Conservation (phyloP, 2,797 vertebrate species). For the Tangara arthus region DNA sequence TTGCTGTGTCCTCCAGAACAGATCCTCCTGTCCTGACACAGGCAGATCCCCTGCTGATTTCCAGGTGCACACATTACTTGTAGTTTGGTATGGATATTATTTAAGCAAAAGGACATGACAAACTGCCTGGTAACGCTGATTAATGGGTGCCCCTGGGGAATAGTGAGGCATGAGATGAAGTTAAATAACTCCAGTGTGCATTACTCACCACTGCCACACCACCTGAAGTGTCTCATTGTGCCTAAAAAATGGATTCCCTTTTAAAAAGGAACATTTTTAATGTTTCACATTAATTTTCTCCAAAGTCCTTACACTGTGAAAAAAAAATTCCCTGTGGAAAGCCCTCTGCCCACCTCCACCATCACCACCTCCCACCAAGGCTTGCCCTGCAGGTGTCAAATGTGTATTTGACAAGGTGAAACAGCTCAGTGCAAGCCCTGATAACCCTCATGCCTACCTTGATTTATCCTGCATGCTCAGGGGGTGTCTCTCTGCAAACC, state of each 20-base stretch:
- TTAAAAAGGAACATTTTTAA: constrained; percentile 68
- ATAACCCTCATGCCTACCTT: not conserved
- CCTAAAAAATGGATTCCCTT: constrained; percentile 55
- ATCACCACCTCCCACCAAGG: constrained; percentile 19
- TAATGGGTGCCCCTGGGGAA: constrained; percentile 64
- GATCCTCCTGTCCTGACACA: constrained; percentile 17
- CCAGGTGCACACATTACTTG: constrained; percentile 67
- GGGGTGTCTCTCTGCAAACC: not conserved
- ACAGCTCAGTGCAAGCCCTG: not conserved
- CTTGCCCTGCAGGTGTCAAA: not conserved
- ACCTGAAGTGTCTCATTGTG: constrained; percentile 63
- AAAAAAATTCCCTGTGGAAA: constrained; percentile 15
- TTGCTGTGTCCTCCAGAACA: constrained; percentile 13
- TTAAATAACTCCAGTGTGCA: constrained; percentile 63
- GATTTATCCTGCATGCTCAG: not conserved
- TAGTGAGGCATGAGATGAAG: constrained; percentile 57
- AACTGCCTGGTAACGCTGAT: constrained; percentile 68
- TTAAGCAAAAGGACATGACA: constrained; percentile 72
- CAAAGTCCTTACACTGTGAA: constrained; percentile 40
- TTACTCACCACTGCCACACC: constrained; percentile 60
- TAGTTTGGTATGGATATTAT: constrained; percentile 72
- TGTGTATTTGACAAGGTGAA: constrained; percentile 28
- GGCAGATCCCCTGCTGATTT: constrained; percentile 43
- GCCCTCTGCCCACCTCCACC: constrained; percentile 18
- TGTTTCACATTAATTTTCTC: constrained; percentile 68